Conservation (phyloP, 1,140 invertebrate genomes). For the Papilio helenus region DNA sequence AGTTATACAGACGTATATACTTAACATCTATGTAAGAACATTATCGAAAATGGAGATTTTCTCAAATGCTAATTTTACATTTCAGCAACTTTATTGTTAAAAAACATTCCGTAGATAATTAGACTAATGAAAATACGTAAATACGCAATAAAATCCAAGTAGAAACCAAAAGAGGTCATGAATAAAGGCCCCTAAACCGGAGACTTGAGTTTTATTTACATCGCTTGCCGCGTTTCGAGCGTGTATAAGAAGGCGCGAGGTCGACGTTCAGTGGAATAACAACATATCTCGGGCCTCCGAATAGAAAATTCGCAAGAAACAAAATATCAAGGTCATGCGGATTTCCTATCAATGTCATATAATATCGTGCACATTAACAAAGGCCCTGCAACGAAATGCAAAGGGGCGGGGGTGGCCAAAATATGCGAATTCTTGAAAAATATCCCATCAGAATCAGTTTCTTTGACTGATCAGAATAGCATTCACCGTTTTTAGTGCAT, state of each 20-base stretch:
- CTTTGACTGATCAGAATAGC: constrained; percentile 76
- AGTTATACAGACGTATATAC: constrained; percentile 69
- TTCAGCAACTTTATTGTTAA: constrained; percentile 7
- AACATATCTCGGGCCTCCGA: constrained; percentile 68
- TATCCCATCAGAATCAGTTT: constrained; percentile 79
- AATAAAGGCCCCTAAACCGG: constrained; percentile 69
- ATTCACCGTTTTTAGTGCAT: constrained; percentile 76
- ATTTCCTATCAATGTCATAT: constrained; percentile 83
- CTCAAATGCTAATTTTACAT: constrained; percentile 48
- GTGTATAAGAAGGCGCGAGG: constrained; percentile 70
- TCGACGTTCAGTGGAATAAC: constrained; percentile 70
- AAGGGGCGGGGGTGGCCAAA: constrained; percentile 82
- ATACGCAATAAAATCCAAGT: constrained; percentile 27
- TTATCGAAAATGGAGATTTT: constrained; percentile 49
- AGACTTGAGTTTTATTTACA: constrained; percentile 78
- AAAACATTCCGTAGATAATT: background rate
- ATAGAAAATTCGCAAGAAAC: constrained; percentile 79
- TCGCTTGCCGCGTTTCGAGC: constrained; percentile 67
- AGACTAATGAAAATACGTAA: background rate
- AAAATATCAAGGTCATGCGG: constrained; percentile 82
- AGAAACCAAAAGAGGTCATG: constrained; percentile 61
- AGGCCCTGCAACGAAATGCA: constrained; percentile 81
- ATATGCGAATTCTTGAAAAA: constrained; percentile 77
- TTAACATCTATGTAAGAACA: constrained; percentile 60
- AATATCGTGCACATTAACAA: constrained; percentile 82